phyloP scores from a whole-genome alignment of 2,113 vertebrate genomes.

The Corythornis cristatus region DNA sequence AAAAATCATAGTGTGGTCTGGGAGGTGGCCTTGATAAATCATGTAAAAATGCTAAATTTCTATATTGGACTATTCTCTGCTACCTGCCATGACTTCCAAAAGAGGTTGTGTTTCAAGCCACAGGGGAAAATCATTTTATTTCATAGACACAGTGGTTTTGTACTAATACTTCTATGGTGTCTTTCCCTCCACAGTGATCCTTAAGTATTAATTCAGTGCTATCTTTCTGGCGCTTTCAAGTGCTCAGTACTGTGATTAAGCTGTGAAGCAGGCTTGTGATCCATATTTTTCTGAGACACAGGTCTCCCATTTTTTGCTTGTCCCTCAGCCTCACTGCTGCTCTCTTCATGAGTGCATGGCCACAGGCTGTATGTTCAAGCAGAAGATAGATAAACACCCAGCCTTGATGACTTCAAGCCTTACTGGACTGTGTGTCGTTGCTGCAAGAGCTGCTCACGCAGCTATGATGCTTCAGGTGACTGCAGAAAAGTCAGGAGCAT shows the following conservation, averaged over 20 bases:
- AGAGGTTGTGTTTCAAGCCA: not conserved
- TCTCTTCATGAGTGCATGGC: accelerated
- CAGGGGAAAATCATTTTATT: not conserved
- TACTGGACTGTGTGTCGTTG: not conserved
- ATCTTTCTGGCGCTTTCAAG: not conserved
- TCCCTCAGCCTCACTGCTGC: not conserved
- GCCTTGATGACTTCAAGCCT: not conserved
- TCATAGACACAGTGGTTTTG: not conserved
- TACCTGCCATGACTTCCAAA: not conserved
- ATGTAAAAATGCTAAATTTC: not conserved
- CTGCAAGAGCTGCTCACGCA: not conserved
- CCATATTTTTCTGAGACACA: not conserved
- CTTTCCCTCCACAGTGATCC: not conserved
- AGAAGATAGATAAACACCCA: not conserved
- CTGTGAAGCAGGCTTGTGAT: not conserved
- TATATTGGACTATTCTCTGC: not conserved
- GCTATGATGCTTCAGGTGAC: not conserved
- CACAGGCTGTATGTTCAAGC: accelerated
- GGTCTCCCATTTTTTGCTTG: accelerated
- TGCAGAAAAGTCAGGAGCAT: not conserved
- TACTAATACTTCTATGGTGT: not conserved
- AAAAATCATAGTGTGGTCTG: not conserved
- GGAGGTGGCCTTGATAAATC: not conserved
- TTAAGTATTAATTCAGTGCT: not conserved
- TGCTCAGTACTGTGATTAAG: not conserved